Base-by-base conservation (phyloP, 1,140 invertebrate genomes). In the Zophobas morio region DNA sequence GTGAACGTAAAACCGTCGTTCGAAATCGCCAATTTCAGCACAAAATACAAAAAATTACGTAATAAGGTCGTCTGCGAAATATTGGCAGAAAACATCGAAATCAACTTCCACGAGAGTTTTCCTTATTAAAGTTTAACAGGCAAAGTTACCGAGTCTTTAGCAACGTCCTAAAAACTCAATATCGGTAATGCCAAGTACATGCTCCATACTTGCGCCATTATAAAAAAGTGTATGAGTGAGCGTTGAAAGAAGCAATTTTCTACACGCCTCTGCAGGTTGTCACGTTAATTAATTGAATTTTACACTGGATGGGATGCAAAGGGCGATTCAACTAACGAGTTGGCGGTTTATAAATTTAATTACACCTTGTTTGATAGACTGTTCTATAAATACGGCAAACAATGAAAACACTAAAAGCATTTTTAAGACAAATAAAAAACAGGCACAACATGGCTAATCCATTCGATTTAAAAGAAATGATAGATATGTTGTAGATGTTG, bases 111-210 rank as follows among this genome's bases (percentile, higher is more conserved):
- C n/a, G n/a, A 20, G 39, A 66, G 60, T 66, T 66, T 42, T 40
- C 36, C 39, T 46, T 66, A 66, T 66, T 66, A 66, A 66, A 66
- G 60, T 46, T 42, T 66, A 66, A 66, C 60, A 66, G 42, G 60
- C 60, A 66, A 66, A 66, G 60, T 66, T 66, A 39, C 34, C 20
- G 49, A 20, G 20, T 53, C 4, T 53, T 46, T 46, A 46, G 42
- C 8, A 46, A 46, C 42, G 8, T 46, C 8, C 42, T 20, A 46
- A 46, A 46, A 46, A 46, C 42, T 46, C 42, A 53, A 53, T 53
- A 53, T 53, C 20, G 20, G 20, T 4, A 8, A 46, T 46, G 42
- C 3, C 42, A 46, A 46, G 42, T 46, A 60, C 6, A 60, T 20
- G 20, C 20, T 20, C 20, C 20, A 20, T 20, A 20, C 20, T 20